Evolutionary conservation across 2,113 vertebrate genomes (phyloP).

Genomic region (Cololabis saira): DNA sequence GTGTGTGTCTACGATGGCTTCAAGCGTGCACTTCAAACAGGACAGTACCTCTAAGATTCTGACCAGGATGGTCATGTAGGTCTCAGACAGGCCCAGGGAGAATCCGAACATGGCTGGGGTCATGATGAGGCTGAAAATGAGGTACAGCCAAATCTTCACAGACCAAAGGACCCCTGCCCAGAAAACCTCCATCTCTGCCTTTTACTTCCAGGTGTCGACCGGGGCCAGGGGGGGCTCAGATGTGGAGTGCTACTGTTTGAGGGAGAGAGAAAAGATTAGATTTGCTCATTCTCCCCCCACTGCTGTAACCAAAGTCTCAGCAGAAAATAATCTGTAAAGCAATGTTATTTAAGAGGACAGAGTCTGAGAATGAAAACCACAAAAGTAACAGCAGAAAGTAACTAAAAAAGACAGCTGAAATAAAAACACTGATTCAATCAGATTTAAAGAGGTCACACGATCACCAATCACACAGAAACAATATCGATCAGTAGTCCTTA

Average conservation of each 20-base stretch:
- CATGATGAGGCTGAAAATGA: constrained; percentile 86
- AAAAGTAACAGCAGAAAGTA: neutral
- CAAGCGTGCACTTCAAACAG: neutral
- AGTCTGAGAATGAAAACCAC: neutral
- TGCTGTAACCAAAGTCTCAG: neutral
- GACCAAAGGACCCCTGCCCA: constrained; percentile 63
- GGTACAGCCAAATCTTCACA: constrained; percentile 81
- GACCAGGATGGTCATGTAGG: constrained; percentile 90
- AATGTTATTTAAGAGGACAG: neutral
- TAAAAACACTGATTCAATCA: neutral
- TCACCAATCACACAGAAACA: constrained; percentile 7
- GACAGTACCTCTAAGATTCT: constrained; percentile 91
- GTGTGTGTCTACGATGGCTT: neutral
- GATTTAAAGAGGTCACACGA: neutral
- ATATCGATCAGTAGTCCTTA: neutral
- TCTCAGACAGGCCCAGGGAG: constrained; percentile 92
- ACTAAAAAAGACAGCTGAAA: neutral
- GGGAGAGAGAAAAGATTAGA: neutral
- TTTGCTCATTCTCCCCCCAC: neutral
- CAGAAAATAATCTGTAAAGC: neutral
- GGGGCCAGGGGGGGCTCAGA: constrained; percentile 33
- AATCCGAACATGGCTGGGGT: constrained; percentile 91
- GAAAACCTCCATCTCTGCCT: constrained; percentile 84
- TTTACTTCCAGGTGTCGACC: constrained; percentile 61
- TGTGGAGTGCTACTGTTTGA: constrained; percentile 5